phyloP scores from a whole-genome alignment of 2,797 vertebrate genomes.

The Myotis planiceps region DNA sequence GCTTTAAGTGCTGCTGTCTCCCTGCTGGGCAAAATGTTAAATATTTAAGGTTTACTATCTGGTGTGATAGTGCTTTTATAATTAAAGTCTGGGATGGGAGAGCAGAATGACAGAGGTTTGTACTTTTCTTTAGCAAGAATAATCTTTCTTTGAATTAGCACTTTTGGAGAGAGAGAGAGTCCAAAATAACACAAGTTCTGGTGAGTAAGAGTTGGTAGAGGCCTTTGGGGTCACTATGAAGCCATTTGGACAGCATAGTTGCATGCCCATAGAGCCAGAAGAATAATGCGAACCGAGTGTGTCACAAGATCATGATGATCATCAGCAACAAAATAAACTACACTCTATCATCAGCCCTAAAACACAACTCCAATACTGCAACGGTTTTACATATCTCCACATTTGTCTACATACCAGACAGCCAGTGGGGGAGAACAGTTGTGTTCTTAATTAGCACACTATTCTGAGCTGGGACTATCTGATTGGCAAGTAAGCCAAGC shows the following conservation, averaged over 20 bases:
- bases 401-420: slow-evolving; percentile 40
- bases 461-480: slow-evolving; percentile 17
- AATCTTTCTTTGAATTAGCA: slow-evolving; percentile 2
- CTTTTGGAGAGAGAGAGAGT: not conserved
- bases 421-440: not conserved
- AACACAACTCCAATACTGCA: not conserved
- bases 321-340: not conserved
- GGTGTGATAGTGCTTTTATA: slow-evolving; percentile 56
- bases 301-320: not conserved
- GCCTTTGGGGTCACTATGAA: not conserved
- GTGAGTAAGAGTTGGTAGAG: not conserved
- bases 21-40: slow-evolving; percentile 67
- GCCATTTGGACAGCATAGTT: not conserved
- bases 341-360: not conserved
- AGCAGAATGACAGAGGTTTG: not conserved
- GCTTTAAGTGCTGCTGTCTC: slow-evolving; percentile 50
- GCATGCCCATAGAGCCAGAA: not conserved
- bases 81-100: slow-evolving; percentile 58
- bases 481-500: not conserved
- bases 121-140: not conserved
- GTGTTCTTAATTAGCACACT: slow-evolving; percentile 63
- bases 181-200: not conserved
- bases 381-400: not conserved
- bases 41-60: slow-evolving; percentile 74
- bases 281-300: not conserved